These are phyloP conservation scores for Sebastes hubbsi DNA, from an alignment of 2,797 vertebrate species.

Conservation along the genomic window DNA sequence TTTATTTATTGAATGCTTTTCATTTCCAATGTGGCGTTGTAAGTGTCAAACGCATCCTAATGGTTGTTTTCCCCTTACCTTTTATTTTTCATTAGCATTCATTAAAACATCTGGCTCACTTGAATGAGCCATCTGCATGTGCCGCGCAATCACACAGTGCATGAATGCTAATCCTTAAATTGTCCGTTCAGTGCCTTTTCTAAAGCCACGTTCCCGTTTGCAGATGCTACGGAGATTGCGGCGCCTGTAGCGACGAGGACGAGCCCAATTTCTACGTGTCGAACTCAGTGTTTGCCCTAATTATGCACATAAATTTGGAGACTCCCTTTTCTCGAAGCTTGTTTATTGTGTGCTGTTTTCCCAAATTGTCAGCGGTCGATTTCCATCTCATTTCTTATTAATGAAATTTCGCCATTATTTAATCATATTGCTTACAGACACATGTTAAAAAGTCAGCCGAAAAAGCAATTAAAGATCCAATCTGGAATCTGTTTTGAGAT, in stretches of 20 bases:
- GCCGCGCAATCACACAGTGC: conserved; percentile 65
- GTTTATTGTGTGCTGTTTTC: conserved; percentile 78
- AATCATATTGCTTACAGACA: conserved; percentile 84
- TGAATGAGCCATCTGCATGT: conserved; percentile 81
- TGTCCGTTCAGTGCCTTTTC: conserved; percentile 53
- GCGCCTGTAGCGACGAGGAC: conserved; percentile 28
- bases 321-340: conserved; percentile 65
- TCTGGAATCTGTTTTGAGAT: conserved; percentile 66
- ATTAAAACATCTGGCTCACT: conserved; percentile 86
- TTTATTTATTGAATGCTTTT: conserved; percentile 81
- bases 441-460: conserved; percentile 80
- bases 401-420: conserved; percentile 84
- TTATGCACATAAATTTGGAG: conserved; percentile 77
- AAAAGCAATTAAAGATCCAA: conserved; percentile 82
- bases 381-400: conserved; percentile 86
- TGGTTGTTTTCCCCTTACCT: conserved; percentile 81
- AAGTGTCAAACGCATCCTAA: conserved; percentile 81
- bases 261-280: conserved; percentile 4
- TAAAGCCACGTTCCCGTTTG: background rate
- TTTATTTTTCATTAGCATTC: conserved; percentile 87
- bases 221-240: conserved; percentile 27
- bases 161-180: conserved; percentile 65
- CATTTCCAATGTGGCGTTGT: conserved; percentile 68
- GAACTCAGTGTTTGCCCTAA: conserved; percentile 35
- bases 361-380: conserved; percentile 75